Evolutionary conservation across 2,113 vertebrate genomes (phyloP).

Genomic region (Tapirus terrestris): DNA sequence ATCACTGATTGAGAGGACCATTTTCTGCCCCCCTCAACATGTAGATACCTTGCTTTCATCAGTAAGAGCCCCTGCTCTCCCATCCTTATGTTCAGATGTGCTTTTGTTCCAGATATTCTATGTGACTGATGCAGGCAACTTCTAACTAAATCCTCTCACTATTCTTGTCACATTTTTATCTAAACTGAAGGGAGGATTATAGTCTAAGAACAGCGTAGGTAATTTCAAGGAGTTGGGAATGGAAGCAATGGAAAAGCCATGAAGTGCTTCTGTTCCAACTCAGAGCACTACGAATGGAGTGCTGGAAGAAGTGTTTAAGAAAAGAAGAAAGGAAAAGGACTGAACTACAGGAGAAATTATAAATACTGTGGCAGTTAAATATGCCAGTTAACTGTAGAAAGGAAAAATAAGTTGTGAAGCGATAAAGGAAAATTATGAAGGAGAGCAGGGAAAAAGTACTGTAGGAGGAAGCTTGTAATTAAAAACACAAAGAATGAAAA

Average conservation of each 20-base stretch:
- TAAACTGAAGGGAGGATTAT: background rate
- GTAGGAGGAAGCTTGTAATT: background rate
- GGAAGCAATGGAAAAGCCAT: background rate
- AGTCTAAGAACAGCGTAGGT: background rate
- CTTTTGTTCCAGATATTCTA: background rate
- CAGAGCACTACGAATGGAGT: background rate
- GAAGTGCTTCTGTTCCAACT: background rate
- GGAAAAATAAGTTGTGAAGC: background rate
- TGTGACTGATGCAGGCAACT: background rate
- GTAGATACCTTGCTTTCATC: background rate
- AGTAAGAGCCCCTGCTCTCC: background rate
- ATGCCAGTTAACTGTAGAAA: constrained; percentile 24
- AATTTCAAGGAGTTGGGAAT: background rate
- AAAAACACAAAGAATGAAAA: constrained; percentile 49
- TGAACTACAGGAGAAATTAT: background rate
- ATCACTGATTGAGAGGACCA: background rate
- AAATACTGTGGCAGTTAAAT: background rate
- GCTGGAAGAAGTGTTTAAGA: background rate
- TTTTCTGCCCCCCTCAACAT: background rate
- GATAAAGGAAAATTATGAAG: background rate
- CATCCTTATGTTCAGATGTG: background rate
- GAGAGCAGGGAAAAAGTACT: background rate
- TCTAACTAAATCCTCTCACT: background rate
- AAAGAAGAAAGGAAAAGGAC: background rate
- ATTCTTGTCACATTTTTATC: background rate